Conservation (phyloP, 2,888 invertebrate species). For the Bembecia ichneumoniformis region DNA sequence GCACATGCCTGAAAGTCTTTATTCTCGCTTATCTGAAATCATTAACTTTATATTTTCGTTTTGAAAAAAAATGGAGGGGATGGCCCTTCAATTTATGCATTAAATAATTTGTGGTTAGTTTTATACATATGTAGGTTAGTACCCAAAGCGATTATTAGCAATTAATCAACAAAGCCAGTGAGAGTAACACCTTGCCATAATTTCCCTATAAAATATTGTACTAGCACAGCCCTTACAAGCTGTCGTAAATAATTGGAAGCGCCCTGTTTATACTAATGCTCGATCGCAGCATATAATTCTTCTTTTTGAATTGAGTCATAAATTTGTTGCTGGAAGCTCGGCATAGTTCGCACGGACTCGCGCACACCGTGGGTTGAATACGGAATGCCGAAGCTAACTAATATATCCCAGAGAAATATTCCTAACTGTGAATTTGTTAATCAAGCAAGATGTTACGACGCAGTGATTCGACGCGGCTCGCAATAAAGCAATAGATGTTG, state of each 20-base stretch:
- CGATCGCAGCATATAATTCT: constrained; percentile 48
- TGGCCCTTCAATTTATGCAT: too few species aligned
- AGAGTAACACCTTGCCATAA: neutral
- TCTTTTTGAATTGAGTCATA: constrained; percentile 53
- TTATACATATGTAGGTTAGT: too few species aligned
- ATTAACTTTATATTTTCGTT: too few species aligned
- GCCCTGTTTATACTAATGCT: constrained; percentile 53
- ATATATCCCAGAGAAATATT: constrained; percentile 7
- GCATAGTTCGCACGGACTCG: constrained; percentile 14
- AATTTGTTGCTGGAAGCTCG: constrained; percentile 30
- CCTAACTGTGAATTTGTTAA: constrained; percentile 21
- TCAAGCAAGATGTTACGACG: constrained; percentile 26
- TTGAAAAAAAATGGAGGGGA: too few species aligned
- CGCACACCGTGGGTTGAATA: constrained; percentile 25
- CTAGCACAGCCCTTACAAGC: constrained; percentile 36
- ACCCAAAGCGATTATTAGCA: neutral
- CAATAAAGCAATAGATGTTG: constrained; percentile 22
- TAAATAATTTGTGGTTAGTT: too few species aligned
- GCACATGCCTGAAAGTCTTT: too few species aligned
- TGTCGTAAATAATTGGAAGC: constrained; percentile 58
- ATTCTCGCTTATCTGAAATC: too few species aligned
- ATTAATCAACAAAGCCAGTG: neutral
- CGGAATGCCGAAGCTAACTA: constrained; percentile 14
- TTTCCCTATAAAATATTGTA: constrained; percentile 31
- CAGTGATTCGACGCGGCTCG: constrained; percentile 24